These are phyloP conservation scores for Sitta carolinensis DNA, from an alignment of 2,797 vertebrate species.

Conservation along the genomic window DNA sequence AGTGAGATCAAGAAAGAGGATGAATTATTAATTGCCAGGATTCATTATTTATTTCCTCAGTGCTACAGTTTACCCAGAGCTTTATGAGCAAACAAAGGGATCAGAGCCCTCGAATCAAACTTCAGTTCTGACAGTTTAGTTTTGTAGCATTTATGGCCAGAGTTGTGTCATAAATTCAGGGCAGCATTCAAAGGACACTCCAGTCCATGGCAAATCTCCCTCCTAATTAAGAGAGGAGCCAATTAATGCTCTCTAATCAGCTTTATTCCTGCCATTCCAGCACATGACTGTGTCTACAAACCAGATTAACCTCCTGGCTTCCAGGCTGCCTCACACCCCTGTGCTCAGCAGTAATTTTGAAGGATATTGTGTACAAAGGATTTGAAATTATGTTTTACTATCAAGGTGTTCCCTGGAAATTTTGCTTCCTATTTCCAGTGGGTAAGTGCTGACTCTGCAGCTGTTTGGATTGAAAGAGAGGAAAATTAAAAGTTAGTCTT, in stretches of 20 bases:
- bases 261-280: conserved; percentile 18
- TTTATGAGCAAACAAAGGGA: conserved; percentile 31
- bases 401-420: neutral
- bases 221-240: neutral
- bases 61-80: conserved; percentile 47
- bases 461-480: neutral
- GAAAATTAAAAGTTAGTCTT: neutral
- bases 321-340: neutral
- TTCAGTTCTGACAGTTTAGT: neutral
- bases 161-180: neutral
- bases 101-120: neutral
- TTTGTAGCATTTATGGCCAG: neutral
- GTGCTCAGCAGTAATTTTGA: neutral
- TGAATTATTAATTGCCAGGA: conserved; percentile 56
- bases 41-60: conserved; percentile 61
- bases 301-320: conserved; percentile 38
- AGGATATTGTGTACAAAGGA: neutral
- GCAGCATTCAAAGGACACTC: neutral
- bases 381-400: neutral
- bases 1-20: conserved; percentile 17
- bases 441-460: neutral
- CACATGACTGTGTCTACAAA: neutral
- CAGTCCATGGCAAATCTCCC: neutral
- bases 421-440: neutral
- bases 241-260: conserved; percentile 42